Percentiles rank a stretch among this genome's conserved stretches.
phyloP scores from a whole-genome alignment of 2,113 vertebrate species.

The Struthio camelus region DNA sequence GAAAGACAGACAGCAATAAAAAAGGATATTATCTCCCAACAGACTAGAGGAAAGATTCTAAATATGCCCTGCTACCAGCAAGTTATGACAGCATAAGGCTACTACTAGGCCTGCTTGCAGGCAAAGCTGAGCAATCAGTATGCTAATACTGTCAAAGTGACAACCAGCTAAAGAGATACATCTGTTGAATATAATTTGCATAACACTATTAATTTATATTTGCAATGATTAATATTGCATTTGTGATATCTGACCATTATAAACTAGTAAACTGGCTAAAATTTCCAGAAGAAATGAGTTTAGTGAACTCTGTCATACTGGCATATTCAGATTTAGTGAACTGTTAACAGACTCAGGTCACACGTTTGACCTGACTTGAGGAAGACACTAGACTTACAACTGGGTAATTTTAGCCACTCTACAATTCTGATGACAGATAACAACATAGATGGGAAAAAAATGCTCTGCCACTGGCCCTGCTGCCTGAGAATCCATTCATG shows the following conservation, averaged over 20 bases:
- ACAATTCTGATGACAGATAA: neutral
- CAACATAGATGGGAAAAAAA: accelerated
- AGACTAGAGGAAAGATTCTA: neutral
- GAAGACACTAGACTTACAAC: neutral
- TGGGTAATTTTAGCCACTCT: neutral
- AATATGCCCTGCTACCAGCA: neutral
- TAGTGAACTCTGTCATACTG: neutral
- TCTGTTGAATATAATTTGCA: neutral
- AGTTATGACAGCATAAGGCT: neutral
- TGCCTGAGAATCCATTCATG: neutral
- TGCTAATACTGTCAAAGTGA: neutral
- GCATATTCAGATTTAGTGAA: neutral
- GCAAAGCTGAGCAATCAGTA: neutral
- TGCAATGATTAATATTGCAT: neutral
- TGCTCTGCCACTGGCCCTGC: neutral
- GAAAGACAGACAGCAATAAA: neutral
- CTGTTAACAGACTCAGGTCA: neutral
- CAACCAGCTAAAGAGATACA: neutral
- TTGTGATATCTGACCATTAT: neutral
- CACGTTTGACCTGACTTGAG: neutral
- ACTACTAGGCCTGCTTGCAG: neutral
- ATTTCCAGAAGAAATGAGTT: neutral
- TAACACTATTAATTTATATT: neutral
- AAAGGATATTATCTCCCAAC: neutral
- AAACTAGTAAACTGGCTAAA: neutral